Evolutionary conservation across 1,140 invertebrate species (phyloP).

Genomic region (Diabrotica virgifera): DNA sequence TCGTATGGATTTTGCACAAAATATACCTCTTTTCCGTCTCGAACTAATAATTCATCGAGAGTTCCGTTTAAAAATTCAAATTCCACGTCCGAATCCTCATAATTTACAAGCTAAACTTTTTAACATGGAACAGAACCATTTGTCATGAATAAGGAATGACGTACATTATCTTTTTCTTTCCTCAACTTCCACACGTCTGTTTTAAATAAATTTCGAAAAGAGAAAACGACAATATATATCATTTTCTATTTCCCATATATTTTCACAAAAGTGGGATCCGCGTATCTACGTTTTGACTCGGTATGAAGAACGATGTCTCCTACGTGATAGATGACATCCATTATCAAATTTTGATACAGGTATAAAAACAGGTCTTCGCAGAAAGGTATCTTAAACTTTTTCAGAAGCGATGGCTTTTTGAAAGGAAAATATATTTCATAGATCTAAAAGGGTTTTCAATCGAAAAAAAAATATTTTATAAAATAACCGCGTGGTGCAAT

Average conservation of each 20-base stretch:
- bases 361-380: not conserved
- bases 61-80: too few species aligned
- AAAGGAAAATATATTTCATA: too few species aligned
- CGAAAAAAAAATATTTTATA: too few species aligned
- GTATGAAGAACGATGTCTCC: not conserved
- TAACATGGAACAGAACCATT: slow-evolving; percentile 2
- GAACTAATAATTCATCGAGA: too few species aligned
- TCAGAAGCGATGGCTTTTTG: too few species aligned
- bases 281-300: not conserved
- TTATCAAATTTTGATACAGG: not conserved
- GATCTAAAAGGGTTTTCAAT: too few species aligned
- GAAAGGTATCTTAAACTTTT: not conserved
- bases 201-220: not conserved
- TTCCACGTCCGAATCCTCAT: too few species aligned
- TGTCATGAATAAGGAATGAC: slow-evolving; percentile 2
- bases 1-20: too few species aligned
- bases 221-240: slow-evolving; percentile 3
- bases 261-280: not conserved
- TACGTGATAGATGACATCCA: not conserved
- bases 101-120: not conserved
- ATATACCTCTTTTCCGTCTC: too few species aligned
- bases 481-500: too few species aligned
- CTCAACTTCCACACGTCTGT: slow-evolving; percentile 1
- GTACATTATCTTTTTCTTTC: not conserved
- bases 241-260: slow-evolving; percentile 3